These are phyloP conservation scores for Caenorhabditis zanzibari DNA, from an alignment of 2,888 invertebrate species.

Conservation along the genomic window DNA sequence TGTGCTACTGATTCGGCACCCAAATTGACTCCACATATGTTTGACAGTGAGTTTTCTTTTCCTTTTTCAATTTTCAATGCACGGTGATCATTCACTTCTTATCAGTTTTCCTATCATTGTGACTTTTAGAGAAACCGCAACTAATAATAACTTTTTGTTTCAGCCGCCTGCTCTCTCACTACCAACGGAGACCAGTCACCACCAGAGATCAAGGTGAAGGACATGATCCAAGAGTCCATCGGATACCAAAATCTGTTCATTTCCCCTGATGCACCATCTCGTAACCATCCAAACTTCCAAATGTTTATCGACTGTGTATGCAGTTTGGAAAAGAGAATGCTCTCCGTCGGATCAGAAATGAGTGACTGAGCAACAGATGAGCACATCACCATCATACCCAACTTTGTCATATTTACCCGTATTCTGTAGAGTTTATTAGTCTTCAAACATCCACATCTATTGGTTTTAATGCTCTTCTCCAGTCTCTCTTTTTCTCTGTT, in stretches of 20 bases:
- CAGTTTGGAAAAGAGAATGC: slow-evolving; percentile 46
- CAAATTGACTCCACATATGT: slow-evolving; percentile 61
- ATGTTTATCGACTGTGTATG: slow-evolving; percentile 42
- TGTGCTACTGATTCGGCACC: slow-evolving; percentile 39
- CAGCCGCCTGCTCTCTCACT: slow-evolving; percentile 40
- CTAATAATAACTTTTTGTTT: background rate
- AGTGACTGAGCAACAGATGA: slow-evolving; percentile 12
- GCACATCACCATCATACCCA: slow-evolving; percentile 38
- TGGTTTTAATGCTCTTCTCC: slow-evolving; percentile 25
- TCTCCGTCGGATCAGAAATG: slow-evolving; percentile 14
- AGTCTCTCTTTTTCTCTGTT: slow-evolving; percentile 1
- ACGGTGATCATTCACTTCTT: background rate
- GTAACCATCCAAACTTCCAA: slow-evolving; percentile 50
- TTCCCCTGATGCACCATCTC: slow-evolving; percentile 40
- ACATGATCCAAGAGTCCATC: slow-evolving; percentile 21
- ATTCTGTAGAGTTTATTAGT: slow-evolving; percentile 48
- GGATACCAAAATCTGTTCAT: slow-evolving; percentile 38
- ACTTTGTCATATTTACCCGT: slow-evolving; percentile 57
- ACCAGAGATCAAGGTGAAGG: slow-evolving; percentile 43
- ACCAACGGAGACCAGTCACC: slow-evolving; percentile 53
- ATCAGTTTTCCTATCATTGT: background rate
- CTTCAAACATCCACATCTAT: slow-evolving; percentile 11
- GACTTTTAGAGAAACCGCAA: background rate
- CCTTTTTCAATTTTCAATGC: slow-evolving; percentile 23
- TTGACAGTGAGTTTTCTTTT: slow-evolving; percentile 52